Base-by-base conservation (phyloP, 2,888 invertebrate genomes). In the Drosophila dives region DNA sequence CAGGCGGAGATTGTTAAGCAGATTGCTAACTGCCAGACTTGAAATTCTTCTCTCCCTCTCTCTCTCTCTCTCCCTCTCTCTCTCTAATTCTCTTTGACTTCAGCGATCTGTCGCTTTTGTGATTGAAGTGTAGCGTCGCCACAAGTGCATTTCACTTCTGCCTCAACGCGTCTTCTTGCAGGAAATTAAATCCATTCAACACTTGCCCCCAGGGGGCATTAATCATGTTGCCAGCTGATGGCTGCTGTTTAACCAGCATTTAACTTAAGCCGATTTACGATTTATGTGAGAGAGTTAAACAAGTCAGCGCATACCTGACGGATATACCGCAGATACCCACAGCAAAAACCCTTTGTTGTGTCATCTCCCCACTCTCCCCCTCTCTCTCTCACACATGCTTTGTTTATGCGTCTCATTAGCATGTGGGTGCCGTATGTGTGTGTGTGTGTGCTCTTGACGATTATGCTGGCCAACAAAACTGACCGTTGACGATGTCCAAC, bases 61-160 rank as follows among this genome's bases (percentile, higher is more conserved):
- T 38, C 8, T 34, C 17, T 20, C 1, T n/a, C 23, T 23, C 2
- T 20, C 0, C 12, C 12, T 45, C 12, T 20, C 20, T 38, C 15
- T 56, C 8, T 26, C n/a, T 38, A 12, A 12, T 7, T 33, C 17
- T 45, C 17, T 50, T 26, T 59, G 26, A 29, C 40, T 49, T 45
- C 2, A 45, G 45, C 45, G 15, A 11, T 49, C 55, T 45, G n/a
- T 32, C 26, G 26, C 15, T 45, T n/a, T n/a, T 11, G 70, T 72
- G 68, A 80, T 83, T 80, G 81, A 79, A 86, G 81, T 72, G 80
- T 56, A 76, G 78, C 81, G 48, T 54, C 70, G 77, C 70, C 71
- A 59, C 83, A 81, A 83, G 83, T 82, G 87, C 87, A 87, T 85
- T 87, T 85, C 81, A 84, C 76, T 87, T 74, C 82, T 63, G 66